These are phyloP conservation scores for Chiloscyllium punctatum DNA, from an alignment of 2,797 vertebrate species.

Conservation along the genomic window DNA sequence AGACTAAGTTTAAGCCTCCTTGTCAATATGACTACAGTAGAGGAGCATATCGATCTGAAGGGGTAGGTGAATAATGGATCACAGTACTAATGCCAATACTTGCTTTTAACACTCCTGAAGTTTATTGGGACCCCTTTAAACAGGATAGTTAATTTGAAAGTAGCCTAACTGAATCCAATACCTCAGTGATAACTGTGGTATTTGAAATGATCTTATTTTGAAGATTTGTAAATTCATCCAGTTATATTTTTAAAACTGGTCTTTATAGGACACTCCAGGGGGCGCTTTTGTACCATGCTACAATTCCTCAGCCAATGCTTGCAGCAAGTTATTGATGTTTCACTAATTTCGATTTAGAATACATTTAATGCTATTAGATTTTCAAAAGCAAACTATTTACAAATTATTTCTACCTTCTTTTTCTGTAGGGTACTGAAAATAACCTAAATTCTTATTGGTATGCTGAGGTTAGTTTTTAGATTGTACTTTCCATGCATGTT, in stretches of 20 bases:
- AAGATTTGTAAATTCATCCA: background rate
- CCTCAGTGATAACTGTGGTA: background rate
- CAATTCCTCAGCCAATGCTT: background rate
- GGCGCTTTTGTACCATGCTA: background rate
- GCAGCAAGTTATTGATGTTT: background rate
- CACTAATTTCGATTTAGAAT: background rate
- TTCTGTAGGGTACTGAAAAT: constrained; percentile 59
- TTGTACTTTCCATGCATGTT: constrained; percentile 10
- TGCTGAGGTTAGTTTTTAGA: constrained; percentile 59
- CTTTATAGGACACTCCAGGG: background rate
- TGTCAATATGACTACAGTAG: constrained; percentile 68
- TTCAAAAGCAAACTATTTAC: background rate
- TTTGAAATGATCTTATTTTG: background rate
- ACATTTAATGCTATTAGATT: background rate
- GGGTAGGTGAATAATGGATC: constrained; percentile 43
- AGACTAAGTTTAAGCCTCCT: constrained; percentile 72
- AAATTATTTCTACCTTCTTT: constrained; percentile 59
- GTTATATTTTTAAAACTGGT: background rate
- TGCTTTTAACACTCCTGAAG: background rate
- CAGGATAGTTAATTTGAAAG: background rate
- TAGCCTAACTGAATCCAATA: background rate
- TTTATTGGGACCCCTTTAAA: background rate
- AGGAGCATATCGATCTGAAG: constrained; percentile 58
- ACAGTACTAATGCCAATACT: background rate
- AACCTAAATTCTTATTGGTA: constrained; percentile 69